Percentiles rank a stretch among this genome's conserved stretches.
Conservation (phyloP, 2,888 invertebrate genomes). For the Heliconius hortense region DNA sequence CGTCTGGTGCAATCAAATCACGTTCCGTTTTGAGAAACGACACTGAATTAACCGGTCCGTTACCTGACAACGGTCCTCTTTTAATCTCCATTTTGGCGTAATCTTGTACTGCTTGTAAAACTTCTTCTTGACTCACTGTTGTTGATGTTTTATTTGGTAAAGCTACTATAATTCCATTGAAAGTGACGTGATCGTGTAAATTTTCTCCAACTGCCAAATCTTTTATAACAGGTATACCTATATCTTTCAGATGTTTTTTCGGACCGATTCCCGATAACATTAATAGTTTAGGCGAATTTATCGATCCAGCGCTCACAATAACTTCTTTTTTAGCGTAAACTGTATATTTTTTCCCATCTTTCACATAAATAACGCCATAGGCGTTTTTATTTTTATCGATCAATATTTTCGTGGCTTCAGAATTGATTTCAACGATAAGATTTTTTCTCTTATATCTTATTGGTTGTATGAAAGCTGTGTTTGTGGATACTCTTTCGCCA, state of each 20-base stretch:
- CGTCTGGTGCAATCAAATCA: slow-evolving; percentile 79
- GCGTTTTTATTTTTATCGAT: slow-evolving; percentile 72
- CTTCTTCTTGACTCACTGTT: slow-evolving; percentile 58
- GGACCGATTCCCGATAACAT: slow-evolving; percentile 71
- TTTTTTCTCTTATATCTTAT: slow-evolving; percentile 79
- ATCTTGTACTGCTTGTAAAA: slow-evolving; percentile 62
- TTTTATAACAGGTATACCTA: slow-evolving; percentile 54
- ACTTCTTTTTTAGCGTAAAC: slow-evolving; percentile 64
- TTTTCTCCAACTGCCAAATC: slow-evolving; percentile 68
- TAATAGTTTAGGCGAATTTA: slow-evolving; percentile 63
- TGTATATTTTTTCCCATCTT: slow-evolving; percentile 46
- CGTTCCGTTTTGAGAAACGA: slow-evolving; percentile 81
- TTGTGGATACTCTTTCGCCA: slow-evolving; percentile 83
- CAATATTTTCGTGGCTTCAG: slow-evolving; percentile 79
- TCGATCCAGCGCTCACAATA: slow-evolving; percentile 60
- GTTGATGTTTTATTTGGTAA: slow-evolving; percentile 78
- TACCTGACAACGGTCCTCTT: slow-evolving; percentile 76
- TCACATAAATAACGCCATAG: slow-evolving; percentile 58
- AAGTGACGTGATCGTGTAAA: slow-evolving; percentile 70
- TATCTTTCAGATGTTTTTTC: slow-evolving; percentile 53
- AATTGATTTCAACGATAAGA: slow-evolving; percentile 72
- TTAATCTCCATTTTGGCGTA: slow-evolving; percentile 61
- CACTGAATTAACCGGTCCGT: slow-evolving; percentile 78
- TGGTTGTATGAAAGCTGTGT: slow-evolving; percentile 85
- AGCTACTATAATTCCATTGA: slow-evolving; percentile 71